Evolutionary conservation across 30 jellyfish, hydroid and myxozoan species (phyloP).

Genomic region (Euphysa ruthae): DNA sequence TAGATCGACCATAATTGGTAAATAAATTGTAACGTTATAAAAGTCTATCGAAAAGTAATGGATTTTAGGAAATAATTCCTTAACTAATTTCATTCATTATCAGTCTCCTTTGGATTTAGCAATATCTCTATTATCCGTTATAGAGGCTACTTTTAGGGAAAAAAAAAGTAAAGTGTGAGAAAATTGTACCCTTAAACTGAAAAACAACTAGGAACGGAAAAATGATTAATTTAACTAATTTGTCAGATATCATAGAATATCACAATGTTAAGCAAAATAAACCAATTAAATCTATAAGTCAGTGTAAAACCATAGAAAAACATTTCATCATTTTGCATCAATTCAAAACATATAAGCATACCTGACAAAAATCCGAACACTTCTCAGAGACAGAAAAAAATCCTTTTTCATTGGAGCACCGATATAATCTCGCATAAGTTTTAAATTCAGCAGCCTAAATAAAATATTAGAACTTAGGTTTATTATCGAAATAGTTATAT

Average conservation of each 20-base stretch:
- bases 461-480: not conserved
- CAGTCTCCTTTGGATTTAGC: too few species aligned
- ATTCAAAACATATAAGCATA: not conserved
- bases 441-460: slow-evolving; percentile 76
- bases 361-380: slow-evolving; percentile 99
- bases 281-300: not conserved
- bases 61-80: too few species aligned
- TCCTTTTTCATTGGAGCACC: slow-evolving; percentile 99
- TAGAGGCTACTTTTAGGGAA: too few species aligned
- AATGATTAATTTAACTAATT: too few species aligned
- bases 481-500: not conserved
- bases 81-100: too few species aligned
- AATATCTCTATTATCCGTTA: too few species aligned
- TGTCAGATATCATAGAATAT: too few species aligned
- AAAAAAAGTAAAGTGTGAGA: too few species aligned
- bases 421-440: slow-evolving; percentile 71
- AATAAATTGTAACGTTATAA: not conserved
- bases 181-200: too few species aligned
- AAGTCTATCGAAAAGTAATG: too few species aligned
- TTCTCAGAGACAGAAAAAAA: slow-evolving; percentile 93
- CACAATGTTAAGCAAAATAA: not conserved
- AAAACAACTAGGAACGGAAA: too few species aligned
- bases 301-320: too few species aligned
- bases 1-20: not conserved
- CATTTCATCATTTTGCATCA: not conserved